These are phyloP conservation scores for Drosophila arawakana DNA, from an alignment of 1,140 invertebrate genomes.

Conservation along the genomic window DNA sequence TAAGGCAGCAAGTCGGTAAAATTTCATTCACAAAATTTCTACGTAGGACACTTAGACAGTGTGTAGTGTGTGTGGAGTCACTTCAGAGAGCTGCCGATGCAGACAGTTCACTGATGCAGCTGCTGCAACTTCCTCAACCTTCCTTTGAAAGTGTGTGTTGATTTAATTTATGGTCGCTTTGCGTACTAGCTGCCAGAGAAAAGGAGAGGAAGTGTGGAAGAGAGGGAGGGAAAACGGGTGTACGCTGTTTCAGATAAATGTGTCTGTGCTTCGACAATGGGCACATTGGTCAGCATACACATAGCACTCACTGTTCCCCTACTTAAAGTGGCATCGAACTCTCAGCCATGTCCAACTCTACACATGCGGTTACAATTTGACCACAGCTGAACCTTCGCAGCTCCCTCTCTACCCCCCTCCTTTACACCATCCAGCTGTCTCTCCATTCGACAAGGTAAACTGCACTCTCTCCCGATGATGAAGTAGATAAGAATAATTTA, in stretches of 20 bases:
- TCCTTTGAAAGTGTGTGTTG: constrained; percentile 46
- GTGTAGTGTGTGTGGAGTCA: constrained; percentile 4
- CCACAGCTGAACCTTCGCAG: constrained; percentile 52
- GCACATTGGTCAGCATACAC: constrained; percentile 38
- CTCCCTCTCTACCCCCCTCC: too few relatives aligned
- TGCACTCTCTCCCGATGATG: constrained; percentile 74
- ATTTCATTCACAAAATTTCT: constrained; percentile 15
- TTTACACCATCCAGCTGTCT: not conserved
- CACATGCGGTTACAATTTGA: constrained; percentile 73
- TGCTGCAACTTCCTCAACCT: constrained; percentile 55
- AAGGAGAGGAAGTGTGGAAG: not conserved
- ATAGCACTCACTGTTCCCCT: constrained; percentile 1
- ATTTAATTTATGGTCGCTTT: constrained; percentile 75
- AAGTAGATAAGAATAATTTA: constrained; percentile 80
- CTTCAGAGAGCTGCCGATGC: constrained; percentile 27
- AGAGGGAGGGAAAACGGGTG: not conserved
- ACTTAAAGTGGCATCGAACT: constrained; percentile 13
- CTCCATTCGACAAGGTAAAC: constrained; percentile 61
- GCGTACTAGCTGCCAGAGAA: constrained; percentile 32
- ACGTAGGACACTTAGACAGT: constrained; percentile 36
- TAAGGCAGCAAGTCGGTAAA: constrained; percentile 25
- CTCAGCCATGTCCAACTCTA: constrained; percentile 36
- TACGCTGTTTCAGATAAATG: constrained; percentile 74
- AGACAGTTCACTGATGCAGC: constrained; percentile 43
- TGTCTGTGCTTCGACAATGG: constrained; percentile 76